phyloP scores from a whole-genome alignment of 2,797 vertebrate species.

The Sandelia bainsii region DNA sequence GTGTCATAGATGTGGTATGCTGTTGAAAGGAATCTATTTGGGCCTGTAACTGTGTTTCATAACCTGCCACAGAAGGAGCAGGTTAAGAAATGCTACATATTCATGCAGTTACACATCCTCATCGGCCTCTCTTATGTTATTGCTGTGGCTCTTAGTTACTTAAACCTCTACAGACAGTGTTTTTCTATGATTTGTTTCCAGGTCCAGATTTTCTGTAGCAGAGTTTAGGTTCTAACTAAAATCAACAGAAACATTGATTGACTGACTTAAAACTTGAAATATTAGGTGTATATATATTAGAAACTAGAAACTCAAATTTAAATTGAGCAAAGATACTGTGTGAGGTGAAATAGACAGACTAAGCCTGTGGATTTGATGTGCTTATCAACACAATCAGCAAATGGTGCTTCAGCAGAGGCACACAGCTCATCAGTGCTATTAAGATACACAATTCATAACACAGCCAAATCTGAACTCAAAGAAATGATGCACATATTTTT shows the following conservation, averaged over 20 bases:
- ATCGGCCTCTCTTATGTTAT: conserved; percentile 1
- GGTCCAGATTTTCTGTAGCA: neutral
- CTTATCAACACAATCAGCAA: neutral
- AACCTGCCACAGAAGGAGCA: conserved; percentile 6
- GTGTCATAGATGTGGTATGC: conserved; percentile 8
- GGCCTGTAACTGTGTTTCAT: conserved; percentile 18
- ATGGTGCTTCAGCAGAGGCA: neutral
- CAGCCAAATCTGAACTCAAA: neutral
- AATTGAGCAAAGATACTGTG: neutral
- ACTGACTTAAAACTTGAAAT: neutral
- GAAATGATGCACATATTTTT: neutral
- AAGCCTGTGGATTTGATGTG: neutral
- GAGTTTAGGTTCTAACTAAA: neutral
- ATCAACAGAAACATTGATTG: neutral
- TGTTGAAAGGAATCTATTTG: neutral
- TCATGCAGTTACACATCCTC: neutral
- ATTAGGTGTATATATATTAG: neutral
- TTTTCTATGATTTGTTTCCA: neutral
- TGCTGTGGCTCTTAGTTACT: neutral
- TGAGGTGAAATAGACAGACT: neutral
- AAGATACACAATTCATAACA: neutral
- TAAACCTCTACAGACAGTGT: conserved; percentile 1
- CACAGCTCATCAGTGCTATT: neutral
- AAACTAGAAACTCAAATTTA: neutral
- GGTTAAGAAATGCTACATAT: neutral